Conservation (phyloP, 2,113 vertebrate species). For the Scytalopus superciliaris region DNA sequence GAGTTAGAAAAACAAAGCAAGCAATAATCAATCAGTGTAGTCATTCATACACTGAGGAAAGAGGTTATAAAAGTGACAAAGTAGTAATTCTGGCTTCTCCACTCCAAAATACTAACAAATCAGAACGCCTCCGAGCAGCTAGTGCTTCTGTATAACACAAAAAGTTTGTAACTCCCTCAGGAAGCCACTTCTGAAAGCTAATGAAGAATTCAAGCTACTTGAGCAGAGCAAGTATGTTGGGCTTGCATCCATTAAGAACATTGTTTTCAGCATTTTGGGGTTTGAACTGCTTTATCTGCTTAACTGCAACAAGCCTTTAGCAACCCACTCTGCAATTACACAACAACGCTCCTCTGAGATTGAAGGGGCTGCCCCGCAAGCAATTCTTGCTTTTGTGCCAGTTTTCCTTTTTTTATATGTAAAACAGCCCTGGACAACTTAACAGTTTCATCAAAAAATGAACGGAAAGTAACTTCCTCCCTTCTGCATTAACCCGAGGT, state of each 20-base stretch:
- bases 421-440: neutral
- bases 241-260: neutral
- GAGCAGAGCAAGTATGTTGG: neutral
- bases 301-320: neutral
- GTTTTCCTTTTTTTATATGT: neutral
- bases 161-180: neutral
- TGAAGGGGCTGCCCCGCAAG: neutral
- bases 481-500: neutral
- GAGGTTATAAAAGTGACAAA: neutral
- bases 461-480: neutral
- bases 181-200: neutral
- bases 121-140: neutral
- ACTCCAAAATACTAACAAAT: neutral
- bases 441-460: rapidly evolving
- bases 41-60: neutral
- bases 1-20: neutral
- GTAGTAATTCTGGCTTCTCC: neutral
- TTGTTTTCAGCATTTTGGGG: neutral
- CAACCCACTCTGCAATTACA: neutral
- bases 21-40: neutral
- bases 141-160: neutral
- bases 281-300: neutral
- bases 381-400: neutral
- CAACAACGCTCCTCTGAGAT: neutral
- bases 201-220: neutral